These are phyloP conservation scores for Camelus bactrianus DNA, from an alignment of 2,113 vertebrate genomes.

Conservation along the genomic window DNA sequence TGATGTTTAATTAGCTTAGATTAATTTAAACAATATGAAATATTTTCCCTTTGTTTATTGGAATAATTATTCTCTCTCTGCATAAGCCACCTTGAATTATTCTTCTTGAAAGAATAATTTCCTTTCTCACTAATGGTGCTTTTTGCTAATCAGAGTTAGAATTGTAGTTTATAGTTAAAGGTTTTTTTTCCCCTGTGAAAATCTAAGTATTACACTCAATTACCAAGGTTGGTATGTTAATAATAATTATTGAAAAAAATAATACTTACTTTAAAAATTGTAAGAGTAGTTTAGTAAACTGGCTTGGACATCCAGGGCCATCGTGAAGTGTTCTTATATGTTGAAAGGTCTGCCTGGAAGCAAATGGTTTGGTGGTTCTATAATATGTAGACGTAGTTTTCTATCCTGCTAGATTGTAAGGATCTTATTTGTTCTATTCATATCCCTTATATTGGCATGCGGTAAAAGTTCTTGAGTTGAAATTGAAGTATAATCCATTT, in stretches of 20 bases:
- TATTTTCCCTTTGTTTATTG: conserved; percentile 28
- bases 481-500: background rate
- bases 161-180: background rate
- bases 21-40: conserved; percentile 7
- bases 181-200: background rate
- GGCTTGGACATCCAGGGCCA: background rate
- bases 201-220: background rate
- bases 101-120: background rate
- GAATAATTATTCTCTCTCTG: background rate
- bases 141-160: background rate
- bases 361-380: background rate
- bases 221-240: background rate
- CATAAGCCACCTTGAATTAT: background rate
- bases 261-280: too few species aligned
- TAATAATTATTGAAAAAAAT: background rate
- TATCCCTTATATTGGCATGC: background rate
- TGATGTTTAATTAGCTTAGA: conserved; percentile 31
- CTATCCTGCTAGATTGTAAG: background rate
- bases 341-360: background rate
- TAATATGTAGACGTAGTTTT: background rate
- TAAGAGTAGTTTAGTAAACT: background rate
- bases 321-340: background rate
- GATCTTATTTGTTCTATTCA: background rate
- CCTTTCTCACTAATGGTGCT: background rate
- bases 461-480: conserved; percentile 29